Base-by-base conservation (phyloP, 2,888 invertebrate species). In the Schizaphis graminum region DNA sequence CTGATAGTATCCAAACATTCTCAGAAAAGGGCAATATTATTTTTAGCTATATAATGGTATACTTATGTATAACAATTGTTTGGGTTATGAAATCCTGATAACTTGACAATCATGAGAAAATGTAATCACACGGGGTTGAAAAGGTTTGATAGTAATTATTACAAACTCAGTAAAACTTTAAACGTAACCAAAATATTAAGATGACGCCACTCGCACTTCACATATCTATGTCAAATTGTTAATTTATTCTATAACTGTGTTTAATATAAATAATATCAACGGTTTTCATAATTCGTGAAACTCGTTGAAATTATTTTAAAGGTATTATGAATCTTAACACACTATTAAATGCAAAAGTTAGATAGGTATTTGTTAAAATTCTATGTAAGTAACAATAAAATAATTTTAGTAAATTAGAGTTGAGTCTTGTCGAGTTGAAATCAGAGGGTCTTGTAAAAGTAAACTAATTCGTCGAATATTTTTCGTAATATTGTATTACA, bases 161-260 rank as follows among this genome's bases (percentile, higher is more conserved):
- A 35, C 35, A 77, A 77, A 21, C 67, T 77, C 67, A 35, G 67
- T 0, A 77, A 77, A 8, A 35, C 77, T 77, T 77, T 35, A 35
- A 77, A 77, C 35, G 77, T 21, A 77, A 77, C 35, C 77, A 77
- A 77, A 77, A 77, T 77, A 77, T 77, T 41, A 77, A 77, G 77
- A 77, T 35, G 21, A 77, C 35, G 77, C 77, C 35, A 77, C 77
- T 77, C 35, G 21, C 21, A 77, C 35, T 21, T 77, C 21, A 77
- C 77, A 77, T 24, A 35, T 77, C 77, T 77, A 41, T 8, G 77
- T 77, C 77, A 77, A 77, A 77, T 35, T 41, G 35, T 21, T 77
- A 77, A 77, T 21, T 77, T 35, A 35, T 67, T 35, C 35, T 35
- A 35, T 77, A 77, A 35, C 77, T 35, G 77, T 21, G 77, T 21